A percentile compares a stretch with the other conserved stretches of the same genome.
These are phyloP conservation scores for Baryphthengus martii DNA, from an alignment of 2,113 vertebrate species.

Conservation along the genomic window DNA sequence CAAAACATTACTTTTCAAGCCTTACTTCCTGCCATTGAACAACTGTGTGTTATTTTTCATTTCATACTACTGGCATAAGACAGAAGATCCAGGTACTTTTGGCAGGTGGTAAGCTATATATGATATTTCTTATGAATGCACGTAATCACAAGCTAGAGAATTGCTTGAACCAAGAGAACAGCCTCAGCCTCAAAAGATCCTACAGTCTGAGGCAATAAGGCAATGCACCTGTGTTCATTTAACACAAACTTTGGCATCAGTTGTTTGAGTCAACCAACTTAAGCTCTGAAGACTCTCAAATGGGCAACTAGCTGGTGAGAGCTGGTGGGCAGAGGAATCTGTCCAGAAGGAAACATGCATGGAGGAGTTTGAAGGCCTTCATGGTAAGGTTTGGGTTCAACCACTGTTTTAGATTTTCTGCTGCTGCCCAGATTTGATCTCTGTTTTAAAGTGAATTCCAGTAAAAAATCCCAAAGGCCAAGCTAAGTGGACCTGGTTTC, in stretches of 20 bases:
- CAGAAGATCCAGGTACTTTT: background rate
- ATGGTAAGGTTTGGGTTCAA: background rate
- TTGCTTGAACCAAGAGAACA: background rate
- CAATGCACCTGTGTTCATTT: background rate
- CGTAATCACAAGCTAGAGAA: background rate
- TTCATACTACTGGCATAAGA: background rate
- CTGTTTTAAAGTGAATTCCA: background rate
- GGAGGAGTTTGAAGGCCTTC: background rate
- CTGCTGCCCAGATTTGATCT: background rate
- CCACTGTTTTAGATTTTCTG: background rate
- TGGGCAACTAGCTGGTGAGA: background rate
- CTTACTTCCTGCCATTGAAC: background rate
- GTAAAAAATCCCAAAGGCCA: background rate
- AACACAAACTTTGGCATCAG: background rate
- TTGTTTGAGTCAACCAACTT: background rate
- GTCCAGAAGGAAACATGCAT: fast-evolving
- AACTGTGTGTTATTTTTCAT: background rate
- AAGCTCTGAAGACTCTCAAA: background rate
- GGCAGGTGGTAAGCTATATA: background rate
- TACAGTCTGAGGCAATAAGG: background rate
- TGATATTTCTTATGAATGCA: background rate
- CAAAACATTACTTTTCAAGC: background rate
- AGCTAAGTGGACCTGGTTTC: background rate
- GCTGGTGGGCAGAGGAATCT: background rate
- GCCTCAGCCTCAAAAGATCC: background rate